Percentiles rank a stretch among this genome's conserved stretches.
Conservation (phyloP, 2,888 invertebrate genomes). For the Ornithoptera priamus region DNA sequence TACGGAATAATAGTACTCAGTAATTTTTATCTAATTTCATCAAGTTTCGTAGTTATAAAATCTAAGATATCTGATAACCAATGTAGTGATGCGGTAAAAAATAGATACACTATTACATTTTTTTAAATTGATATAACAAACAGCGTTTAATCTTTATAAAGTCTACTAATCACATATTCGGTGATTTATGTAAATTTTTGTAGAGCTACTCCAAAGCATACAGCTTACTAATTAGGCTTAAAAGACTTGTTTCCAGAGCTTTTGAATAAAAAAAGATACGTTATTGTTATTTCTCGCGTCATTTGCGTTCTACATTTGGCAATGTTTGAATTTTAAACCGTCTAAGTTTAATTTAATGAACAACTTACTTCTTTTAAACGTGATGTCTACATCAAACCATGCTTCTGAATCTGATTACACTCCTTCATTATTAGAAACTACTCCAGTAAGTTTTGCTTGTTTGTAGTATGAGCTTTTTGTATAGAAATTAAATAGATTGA, state of each 20-base stretch:
- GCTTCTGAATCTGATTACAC: constrained; percentile 71
- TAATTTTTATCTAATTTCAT: too few relatives aligned
- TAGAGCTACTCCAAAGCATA: too few relatives aligned
- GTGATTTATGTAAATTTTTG: too few relatives aligned
- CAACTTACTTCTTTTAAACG: constrained; percentile 31
- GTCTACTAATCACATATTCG: too few relatives aligned
- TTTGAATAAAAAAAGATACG: too few relatives aligned
- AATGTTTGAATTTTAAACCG: background rate
- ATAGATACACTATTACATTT: background rate
- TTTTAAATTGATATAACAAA: background rate
- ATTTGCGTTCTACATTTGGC: background rate
- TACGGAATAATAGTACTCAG: too few relatives aligned
- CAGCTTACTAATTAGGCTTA: too few relatives aligned
- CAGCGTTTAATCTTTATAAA: too few relatives aligned
- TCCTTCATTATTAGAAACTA: constrained; percentile 70
- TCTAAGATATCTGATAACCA: too few relatives aligned
- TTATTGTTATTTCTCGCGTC: background rate
- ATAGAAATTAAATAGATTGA: background rate
- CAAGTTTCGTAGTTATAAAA: too few relatives aligned
- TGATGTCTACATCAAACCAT: constrained; percentile 74
- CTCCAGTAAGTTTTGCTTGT: constrained; percentile 51
- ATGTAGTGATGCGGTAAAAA: too few relatives aligned
- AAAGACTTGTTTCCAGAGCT: too few relatives aligned
- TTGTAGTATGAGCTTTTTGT: background rate
- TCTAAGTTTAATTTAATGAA: background rate